These are phyloP conservation scores for Sarcophaga caerulescens DNA, from an alignment of 2,888 invertebrate genomes.

Conservation along the genomic window DNA sequence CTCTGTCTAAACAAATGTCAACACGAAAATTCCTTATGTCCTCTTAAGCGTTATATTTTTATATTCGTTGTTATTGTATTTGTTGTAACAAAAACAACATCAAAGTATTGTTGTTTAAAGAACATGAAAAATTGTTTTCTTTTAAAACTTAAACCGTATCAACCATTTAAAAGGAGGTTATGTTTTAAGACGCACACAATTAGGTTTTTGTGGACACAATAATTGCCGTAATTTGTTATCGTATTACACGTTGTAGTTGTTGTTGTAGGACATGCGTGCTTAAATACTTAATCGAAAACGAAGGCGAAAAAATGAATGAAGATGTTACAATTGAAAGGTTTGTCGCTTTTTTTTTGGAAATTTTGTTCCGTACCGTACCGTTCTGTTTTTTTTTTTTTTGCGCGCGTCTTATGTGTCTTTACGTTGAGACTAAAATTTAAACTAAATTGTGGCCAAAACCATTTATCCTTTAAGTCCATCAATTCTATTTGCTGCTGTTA, in stretches of 20 bases:
- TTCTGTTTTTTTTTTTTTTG: slow-evolving; percentile 26
- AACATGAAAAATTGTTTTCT: slow-evolving; percentile 31
- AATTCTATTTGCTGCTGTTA: slow-evolving; percentile 47
- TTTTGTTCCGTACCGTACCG: background rate
- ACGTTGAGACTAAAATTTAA: slow-evolving; percentile 54
- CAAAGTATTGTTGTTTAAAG: slow-evolving; percentile 13
- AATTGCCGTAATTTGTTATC: slow-evolving; percentile 15
- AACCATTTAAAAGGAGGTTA: slow-evolving; percentile 42
- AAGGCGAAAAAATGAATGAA: background rate
- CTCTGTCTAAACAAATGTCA: slow-evolving; percentile 26
- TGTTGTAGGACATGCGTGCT: slow-evolving; percentile 46
- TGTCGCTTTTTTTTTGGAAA: background rate
- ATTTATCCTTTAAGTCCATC: slow-evolving; percentile 42
- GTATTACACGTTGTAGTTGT: background rate
- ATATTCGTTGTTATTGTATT: slow-evolving; percentile 2
- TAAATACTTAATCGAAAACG: slow-evolving; percentile 23
- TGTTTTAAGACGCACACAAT: background rate
- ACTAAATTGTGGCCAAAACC: slow-evolving; percentile 59
- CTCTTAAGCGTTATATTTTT: background rate
- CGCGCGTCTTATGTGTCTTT: slow-evolving; percentile 32
- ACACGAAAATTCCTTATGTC: slow-evolving; percentile 38
- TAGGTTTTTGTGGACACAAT: background rate
- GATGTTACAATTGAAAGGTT: background rate
- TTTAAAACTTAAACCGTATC: slow-evolving; percentile 32
- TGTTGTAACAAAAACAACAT: slow-evolving; percentile 39